A percentile compares a stretch with the other conserved stretches of the same genome.
Conservation (phyloP, 2,888 invertebrate genomes). For the Dysmachus trigonus region DNA sequence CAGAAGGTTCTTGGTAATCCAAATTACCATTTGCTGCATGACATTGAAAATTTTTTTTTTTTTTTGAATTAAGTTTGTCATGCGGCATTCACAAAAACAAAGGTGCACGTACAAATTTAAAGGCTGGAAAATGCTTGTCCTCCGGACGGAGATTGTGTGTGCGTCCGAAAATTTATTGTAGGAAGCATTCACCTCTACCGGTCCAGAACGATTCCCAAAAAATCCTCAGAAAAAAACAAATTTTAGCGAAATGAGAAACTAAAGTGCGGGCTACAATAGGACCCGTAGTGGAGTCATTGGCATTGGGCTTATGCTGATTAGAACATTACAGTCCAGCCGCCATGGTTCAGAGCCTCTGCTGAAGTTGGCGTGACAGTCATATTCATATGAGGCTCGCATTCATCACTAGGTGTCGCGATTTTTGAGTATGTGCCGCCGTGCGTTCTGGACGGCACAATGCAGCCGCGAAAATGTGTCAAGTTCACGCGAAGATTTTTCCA, state of each 20-base stretch:
- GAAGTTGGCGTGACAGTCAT: slow-evolving; percentile 29
- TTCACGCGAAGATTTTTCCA: slow-evolving; percentile 21
- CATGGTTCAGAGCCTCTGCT: slow-evolving; percentile 11
- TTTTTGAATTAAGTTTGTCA: slow-evolving; percentile 35
- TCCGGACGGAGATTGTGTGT: neutral
- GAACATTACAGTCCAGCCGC: neutral
- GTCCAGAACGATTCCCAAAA: neutral
- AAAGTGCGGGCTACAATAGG: neutral
- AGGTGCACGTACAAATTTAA: neutral
- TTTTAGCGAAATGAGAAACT: neutral
- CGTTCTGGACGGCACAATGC: neutral
- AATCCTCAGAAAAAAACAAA: neutral
- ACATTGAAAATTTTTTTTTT: slow-evolving; percentile 30
- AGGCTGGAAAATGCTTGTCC: neutral
- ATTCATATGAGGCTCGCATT: slow-evolving; percentile 23
- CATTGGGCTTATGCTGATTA: slow-evolving; percentile 46
- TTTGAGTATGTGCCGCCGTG: neutral
- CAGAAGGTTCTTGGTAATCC: neutral
- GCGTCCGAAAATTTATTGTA: neutral
- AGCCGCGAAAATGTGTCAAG: slow-evolving; percentile 36
- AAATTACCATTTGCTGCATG: slow-evolving; percentile 23
- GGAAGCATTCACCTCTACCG: neutral
- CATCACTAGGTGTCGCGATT: neutral
- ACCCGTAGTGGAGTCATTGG: slow-evolving; percentile 46
- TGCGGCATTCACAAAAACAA: slow-evolving; percentile 46